Conservation (phyloP, 2,113 vertebrate genomes). For the Oryzias curvinotus region DNA sequence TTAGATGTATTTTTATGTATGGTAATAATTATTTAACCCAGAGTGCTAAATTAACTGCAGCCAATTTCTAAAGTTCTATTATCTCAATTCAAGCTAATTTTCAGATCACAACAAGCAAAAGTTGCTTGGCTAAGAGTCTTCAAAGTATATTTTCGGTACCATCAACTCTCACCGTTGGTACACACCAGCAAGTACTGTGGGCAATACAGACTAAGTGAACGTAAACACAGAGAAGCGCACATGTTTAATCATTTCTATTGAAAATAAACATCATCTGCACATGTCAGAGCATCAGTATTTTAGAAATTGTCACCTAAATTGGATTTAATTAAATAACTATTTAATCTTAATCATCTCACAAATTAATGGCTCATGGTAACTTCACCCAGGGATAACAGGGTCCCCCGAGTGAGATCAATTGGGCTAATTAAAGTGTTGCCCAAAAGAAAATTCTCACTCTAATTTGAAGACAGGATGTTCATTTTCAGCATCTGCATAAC, state of each 20-base stretch:
- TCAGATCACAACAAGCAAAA: too few relatives aligned
- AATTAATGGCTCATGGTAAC: constrained; percentile 67
- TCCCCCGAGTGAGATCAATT: constrained; percentile 67
- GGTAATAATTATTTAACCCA: too few relatives aligned
- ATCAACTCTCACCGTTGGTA: too few relatives aligned
- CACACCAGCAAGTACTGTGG: too few relatives aligned
- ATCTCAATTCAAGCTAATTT: too few relatives aligned
- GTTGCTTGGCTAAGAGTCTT: too few relatives aligned
- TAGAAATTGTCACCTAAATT: constrained; percentile 21
- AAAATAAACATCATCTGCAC: not conserved
- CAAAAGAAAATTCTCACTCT: constrained; percentile 60
- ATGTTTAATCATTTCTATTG: constrained; percentile 19
- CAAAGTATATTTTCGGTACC: too few relatives aligned
- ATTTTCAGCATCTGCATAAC: constrained; percentile 41
- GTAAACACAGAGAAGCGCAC: constrained; percentile 31
- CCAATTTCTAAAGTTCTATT: too few relatives aligned
- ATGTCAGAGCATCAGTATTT: constrained; percentile 12
- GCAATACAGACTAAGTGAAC: constrained; percentile 22
- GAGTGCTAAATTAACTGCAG: too few relatives aligned
- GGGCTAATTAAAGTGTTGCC: constrained; percentile 67
- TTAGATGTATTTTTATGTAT: too few relatives aligned
- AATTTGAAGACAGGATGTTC: constrained; percentile 61
- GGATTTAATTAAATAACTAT: constrained; percentile 44
- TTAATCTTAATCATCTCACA: constrained; percentile 64
- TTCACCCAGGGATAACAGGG: constrained; percentile 56